phyloP scores from a whole-genome alignment of 1,140 invertebrate genomes.

The Camponotus pennsylvanicus region DNA sequence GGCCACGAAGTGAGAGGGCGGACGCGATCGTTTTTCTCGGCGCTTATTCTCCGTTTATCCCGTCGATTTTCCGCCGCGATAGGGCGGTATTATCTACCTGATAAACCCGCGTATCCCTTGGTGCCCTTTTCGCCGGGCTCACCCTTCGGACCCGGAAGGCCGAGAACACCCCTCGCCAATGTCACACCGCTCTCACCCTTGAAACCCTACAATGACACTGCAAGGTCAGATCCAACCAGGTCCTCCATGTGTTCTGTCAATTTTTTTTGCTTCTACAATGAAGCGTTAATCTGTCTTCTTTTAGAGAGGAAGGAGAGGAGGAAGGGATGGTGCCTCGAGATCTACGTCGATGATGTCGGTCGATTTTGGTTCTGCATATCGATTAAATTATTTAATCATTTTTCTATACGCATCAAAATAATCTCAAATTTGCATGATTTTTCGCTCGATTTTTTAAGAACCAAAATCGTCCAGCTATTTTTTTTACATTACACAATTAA shows the following conservation, averaged over 20 bases:
- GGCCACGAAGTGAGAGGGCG: background rate
- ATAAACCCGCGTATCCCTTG: slow-evolving; percentile 83
- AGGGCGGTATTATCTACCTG: slow-evolving; percentile 82
- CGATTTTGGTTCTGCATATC: slow-evolving; percentile 34
- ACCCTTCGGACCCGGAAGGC: slow-evolving; percentile 85
- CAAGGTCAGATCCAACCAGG: slow-evolving; percentile 84
- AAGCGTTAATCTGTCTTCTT: slow-evolving; percentile 65
- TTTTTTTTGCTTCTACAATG: slow-evolving; percentile 58
- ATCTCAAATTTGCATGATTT: background rate
- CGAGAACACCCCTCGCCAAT: slow-evolving; percentile 82
- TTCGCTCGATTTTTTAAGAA: background rate
- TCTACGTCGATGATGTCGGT: slow-evolving; percentile 46
- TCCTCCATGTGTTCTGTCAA: slow-evolving; percentile 79
- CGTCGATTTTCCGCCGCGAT: slow-evolving; percentile 51
- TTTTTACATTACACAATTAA: slow-evolving; percentile 46
- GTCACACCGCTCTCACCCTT: slow-evolving; percentile 85
- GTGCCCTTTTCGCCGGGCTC: slow-evolving; percentile 85
- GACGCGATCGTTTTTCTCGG: slow-evolving; percentile 40
- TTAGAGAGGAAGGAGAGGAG: slow-evolving; percentile 61
- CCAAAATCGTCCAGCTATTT: slow-evolving; percentile 50
- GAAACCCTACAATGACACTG: slow-evolving; percentile 83
- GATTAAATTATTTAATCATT: background rate
- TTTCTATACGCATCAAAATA: background rate
- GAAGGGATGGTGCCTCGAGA: slow-evolving; percentile 63
- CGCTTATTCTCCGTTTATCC: slow-evolving; percentile 49